These are phyloP conservation scores for Synchiropus splendidus DNA, from an alignment of 2,113 vertebrate genomes.

Conservation along the genomic window DNA sequence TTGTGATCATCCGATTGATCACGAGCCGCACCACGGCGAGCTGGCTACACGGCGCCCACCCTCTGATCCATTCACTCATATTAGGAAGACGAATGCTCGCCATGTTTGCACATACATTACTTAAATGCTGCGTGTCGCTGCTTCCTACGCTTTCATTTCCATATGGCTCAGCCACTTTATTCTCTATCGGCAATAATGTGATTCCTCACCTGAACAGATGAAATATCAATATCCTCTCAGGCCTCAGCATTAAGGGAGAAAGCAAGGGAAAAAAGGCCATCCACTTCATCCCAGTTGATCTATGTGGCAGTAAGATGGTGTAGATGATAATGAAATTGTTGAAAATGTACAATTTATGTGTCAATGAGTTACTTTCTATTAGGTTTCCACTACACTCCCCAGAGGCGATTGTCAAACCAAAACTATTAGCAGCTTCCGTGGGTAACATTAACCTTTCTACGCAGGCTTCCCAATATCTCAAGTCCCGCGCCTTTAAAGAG, in stretches of 20 bases:
- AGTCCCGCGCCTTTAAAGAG: slow-evolving; percentile 43
- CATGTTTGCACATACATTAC: slow-evolving; percentile 29
- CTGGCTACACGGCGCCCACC: slow-evolving; percentile 5
- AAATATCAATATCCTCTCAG: slow-evolving; percentile 65
- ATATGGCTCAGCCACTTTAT: slow-evolving; percentile 46
- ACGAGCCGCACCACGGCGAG: too few species aligned
- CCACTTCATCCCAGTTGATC: slow-evolving; percentile 55
- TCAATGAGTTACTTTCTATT: slow-evolving; percentile 50
- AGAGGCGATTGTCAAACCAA: slow-evolving; percentile 62
- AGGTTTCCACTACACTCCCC: slow-evolving; percentile 46
- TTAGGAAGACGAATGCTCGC: slow-evolving; percentile 32
- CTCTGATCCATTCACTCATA: slow-evolving; percentile 32
- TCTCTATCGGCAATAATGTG: slow-evolving; percentile 54
- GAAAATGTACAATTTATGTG: slow-evolving; percentile 67
- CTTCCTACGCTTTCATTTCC: slow-evolving; percentile 40
- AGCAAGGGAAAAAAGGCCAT: slow-evolving; percentile 54
- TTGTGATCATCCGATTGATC: too few species aligned
- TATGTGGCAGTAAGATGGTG: slow-evolving; percentile 48
- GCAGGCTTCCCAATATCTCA: slow-evolving; percentile 61
- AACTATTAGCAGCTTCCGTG: slow-evolving; percentile 58
- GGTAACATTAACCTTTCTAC: slow-evolving; percentile 67
- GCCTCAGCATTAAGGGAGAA: slow-evolving; percentile 40
- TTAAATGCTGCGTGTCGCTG: slow-evolving; percentile 23
- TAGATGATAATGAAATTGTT: slow-evolving; percentile 66
- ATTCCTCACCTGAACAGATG: slow-evolving; percentile 57